Base-by-base conservation (phyloP, 2,888 invertebrate genomes). In the Auanema freiburgensis region DNA sequence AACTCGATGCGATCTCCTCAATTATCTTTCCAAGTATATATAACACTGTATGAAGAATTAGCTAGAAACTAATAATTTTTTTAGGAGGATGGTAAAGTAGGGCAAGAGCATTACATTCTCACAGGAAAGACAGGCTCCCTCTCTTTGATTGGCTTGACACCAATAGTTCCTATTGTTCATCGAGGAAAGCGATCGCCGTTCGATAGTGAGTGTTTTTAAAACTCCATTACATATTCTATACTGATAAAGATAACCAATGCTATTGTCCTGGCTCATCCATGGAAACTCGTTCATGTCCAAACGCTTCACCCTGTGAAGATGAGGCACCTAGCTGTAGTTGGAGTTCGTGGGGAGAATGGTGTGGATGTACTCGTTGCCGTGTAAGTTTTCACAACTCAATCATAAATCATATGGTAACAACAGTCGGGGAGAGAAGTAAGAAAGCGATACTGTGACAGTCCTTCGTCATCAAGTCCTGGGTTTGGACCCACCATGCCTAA, bases 281-380 rank as follows among this genome's bases (percentile, higher is more conserved):
- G 55, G 71, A 74, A 41, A 69, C 68, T 12, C 59, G 57, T 49
- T 63, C 63, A 1, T 74, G 74, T 60, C 64, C 67, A 0, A 55
- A 64, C 8, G 54, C 57, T 0, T 52, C 62, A 8, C 44, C 59
- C 6, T 70, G 70, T 51, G 57, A 71, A 57, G 69, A 67, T n/a
- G 66, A 57, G 5, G 46, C 59, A 57, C 49, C 62, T 12, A 58
- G n/a, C 46, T 76, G 76, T 57, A 65, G 71, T 62, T 76, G 76
- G 76, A 69, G 66, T 1, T 57, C 62, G 10, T 76, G 76, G 76
- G 71, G 73, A 25, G 69, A 71, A 40, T 76, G 76, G 76, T 76
- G 76, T 63, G 76, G 76, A n/a, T 76, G 76, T 64, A 56, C 63
- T 53, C 66, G 57, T 14, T 76, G 76, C 56, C 56, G 74, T 55